Evolutionary conservation across 1,140 invertebrate genomes (phyloP), one percentile per base, ranked within the genome.

Genomic region (Formica selysi): DNA sequence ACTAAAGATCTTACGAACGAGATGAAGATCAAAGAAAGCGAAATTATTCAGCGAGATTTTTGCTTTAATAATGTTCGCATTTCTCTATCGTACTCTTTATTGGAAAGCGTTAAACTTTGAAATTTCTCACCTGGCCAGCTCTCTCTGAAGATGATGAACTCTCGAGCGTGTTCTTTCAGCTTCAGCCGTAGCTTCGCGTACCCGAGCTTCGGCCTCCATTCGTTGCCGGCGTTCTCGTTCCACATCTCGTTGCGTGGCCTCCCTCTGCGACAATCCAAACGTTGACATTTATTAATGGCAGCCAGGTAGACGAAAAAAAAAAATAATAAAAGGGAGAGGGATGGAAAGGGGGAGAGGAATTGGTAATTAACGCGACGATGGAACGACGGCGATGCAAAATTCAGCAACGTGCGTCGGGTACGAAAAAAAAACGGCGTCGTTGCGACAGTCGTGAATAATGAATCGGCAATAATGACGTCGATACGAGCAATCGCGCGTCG

Each of bases 181-280:
- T 91, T 96, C 96, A 85, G 95, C 94, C 86, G 95, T 93, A 80
- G 95, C 96, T 86, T 96, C 95, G 85, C 95, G 96, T 74, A 96
- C 93, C 59, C 96, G 94, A 87, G 95, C 93, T 91, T 96, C 96
- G 89, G 96, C 95, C 90, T 96, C 96, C 93, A 96, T 93, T 90
- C 96, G 95, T 90, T 96, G 94, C 89, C 96, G 93, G 59, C 96
- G 93, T 92, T 96, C 96, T 81, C 96, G 95, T 93, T 96, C 96
- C 93, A 96, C 96, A 96, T 96, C 96, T 94, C 96, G 95, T 93
- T 96, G 96, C 76, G 95, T 94, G 91, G 95, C 94, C 95, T 96
- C 96, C 91, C 95, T 96, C 96, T 96, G 95, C 4, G 96, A 96
- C 65, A 83, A 83, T 83, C 26, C 54, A 16, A 73, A 59, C 36